Percentiles rank a stretch among this genome's conserved stretches.
Evolutionary conservation across 2,113 vertebrate species (phyloP).

Genomic region (Mus musculus): DNA sequence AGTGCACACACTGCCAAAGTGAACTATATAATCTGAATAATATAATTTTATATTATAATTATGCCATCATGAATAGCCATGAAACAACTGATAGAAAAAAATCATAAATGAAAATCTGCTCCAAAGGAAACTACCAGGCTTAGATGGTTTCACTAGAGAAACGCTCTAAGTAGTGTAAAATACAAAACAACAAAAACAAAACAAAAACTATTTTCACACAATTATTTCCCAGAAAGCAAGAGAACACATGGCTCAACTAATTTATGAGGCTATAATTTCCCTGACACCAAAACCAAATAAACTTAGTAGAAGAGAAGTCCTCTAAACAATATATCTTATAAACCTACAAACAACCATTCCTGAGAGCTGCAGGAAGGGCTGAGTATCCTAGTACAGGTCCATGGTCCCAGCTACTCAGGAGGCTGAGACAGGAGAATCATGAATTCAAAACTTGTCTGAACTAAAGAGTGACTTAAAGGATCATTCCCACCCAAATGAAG

Average conservation of each 20-base stretch:
- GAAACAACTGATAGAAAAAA: neutral
- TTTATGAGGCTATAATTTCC: neutral
- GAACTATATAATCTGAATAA: neutral
- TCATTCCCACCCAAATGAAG: neutral
- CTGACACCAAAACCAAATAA: neutral
- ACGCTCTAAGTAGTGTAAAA: neutral
- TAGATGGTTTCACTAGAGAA: neutral
- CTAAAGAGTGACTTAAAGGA: neutral
- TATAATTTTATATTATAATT: no score
- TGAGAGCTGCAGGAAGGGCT: neutral
- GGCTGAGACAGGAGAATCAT: neutral
- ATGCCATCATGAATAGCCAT: neutral
- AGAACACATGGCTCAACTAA: neutral
- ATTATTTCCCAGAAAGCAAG: neutral
- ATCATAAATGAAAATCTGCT: neutral
- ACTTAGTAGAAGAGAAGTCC: neutral
- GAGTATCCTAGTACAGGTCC: neutral
- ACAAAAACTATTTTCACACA: neutral
- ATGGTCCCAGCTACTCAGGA: neutral
- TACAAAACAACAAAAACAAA: no score
- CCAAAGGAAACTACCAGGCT: neutral
- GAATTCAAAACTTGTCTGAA: neutral
- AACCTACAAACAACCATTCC: neutral
- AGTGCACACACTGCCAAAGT: neutral
- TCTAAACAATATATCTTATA: constrained; percentile 18